A percentile compares a stretch with the other conserved stretches of the same genome.
phyloP scores from a whole-genome alignment of 2,888 invertebrate species.

The Coleophora deauratella region DNA sequence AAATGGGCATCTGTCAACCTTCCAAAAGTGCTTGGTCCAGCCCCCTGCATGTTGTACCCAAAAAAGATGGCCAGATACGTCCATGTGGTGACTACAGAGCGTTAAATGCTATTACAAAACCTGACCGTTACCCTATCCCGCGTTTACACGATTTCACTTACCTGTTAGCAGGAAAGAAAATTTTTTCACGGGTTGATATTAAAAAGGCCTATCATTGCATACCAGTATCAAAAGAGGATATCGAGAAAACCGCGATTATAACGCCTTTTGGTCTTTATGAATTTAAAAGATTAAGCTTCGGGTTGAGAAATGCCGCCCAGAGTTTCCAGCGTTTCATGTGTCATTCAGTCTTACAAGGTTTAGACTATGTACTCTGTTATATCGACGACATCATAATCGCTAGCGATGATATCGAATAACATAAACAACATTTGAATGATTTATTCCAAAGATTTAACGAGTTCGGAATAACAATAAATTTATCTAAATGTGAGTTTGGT shows the following conservation, averaged over 20 bases:
- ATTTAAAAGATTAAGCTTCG: slow-evolving; percentile 27
- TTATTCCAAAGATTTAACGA: slow-evolving; percentile 14
- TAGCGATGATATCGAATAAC: slow-evolving; percentile 9
- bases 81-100: slow-evolving; percentile 40
- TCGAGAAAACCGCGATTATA: slow-evolving; percentile 35
- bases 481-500: slow-evolving; percentile 13
- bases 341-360: slow-evolving; percentile 12
- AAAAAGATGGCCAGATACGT: slow-evolving; percentile 19
- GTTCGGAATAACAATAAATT: slow-evolving; percentile 14
- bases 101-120: slow-evolving; percentile 27
- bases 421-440: slow-evolving; percentile 10
- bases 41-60: slow-evolving; percentile 26
- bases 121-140: slow-evolving; percentile 30
- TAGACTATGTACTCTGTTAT: slow-evolving; percentile 23
- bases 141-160: slow-evolving; percentile 27
- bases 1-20: slow-evolving; percentile 29
- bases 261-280: slow-evolving; percentile 33
- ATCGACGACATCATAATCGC: slow-evolving; percentile 29
- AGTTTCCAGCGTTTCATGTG: slow-evolving; percentile 30
- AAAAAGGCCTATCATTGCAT: slow-evolving; percentile 34
- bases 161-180: slow-evolving; percentile 12
- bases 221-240: slow-evolving; percentile 26
- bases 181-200: slow-evolving; percentile 28
- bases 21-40: slow-evolving; percentile 31
- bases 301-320: slow-evolving; percentile 28